phyloP scores from a whole-genome alignment of 2,888 invertebrate genomes.

The Matsumyia berberina region DNA sequence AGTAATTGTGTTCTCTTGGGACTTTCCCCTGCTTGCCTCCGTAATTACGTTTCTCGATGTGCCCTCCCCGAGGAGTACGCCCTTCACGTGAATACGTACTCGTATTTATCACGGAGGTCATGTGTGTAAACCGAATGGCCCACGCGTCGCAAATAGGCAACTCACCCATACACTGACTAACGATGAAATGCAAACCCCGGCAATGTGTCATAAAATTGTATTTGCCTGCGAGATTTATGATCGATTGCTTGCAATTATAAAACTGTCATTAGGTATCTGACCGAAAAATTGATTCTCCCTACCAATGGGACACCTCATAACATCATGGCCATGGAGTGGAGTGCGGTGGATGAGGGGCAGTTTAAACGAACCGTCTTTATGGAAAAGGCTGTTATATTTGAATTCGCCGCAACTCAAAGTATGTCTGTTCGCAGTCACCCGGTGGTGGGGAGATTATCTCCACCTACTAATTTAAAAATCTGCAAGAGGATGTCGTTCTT shows the following conservation, averaged over 20 bases:
- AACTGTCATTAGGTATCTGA: slow-evolving; percentile 57
- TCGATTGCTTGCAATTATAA: slow-evolving; percentile 77
- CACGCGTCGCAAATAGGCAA: slow-evolving; percentile 1
- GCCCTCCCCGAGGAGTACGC: slow-evolving; percentile 12
- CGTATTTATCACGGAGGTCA: neutral
- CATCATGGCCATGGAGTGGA: neutral
- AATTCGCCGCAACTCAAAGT: neutral
- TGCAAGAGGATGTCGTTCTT: neutral
- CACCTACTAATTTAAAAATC: neutral
- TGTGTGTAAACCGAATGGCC: slow-evolving; percentile 11
- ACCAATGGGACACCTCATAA: neutral
- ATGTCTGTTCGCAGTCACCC: neutral
- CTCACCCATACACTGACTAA: neutral
- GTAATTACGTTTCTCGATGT: slow-evolving; percentile 44
- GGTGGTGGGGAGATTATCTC: neutral
- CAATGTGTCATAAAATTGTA: slow-evolving; percentile 14
- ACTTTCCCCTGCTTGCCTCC: slow-evolving; percentile 24
- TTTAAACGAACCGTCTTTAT: neutral
- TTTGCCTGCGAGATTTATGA: slow-evolving; percentile 80
- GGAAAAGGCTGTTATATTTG: neutral
- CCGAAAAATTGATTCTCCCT: slow-evolving; percentile 61
- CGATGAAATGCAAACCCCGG: slow-evolving; percentile 26
- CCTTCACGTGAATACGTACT: slow-evolving; percentile 17
- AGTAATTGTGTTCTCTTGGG: slow-evolving; percentile 28
- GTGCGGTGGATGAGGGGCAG: neutral